Conservation (phyloP, 2,888 invertebrate genomes). For the Tupiocoris notatus region DNA sequence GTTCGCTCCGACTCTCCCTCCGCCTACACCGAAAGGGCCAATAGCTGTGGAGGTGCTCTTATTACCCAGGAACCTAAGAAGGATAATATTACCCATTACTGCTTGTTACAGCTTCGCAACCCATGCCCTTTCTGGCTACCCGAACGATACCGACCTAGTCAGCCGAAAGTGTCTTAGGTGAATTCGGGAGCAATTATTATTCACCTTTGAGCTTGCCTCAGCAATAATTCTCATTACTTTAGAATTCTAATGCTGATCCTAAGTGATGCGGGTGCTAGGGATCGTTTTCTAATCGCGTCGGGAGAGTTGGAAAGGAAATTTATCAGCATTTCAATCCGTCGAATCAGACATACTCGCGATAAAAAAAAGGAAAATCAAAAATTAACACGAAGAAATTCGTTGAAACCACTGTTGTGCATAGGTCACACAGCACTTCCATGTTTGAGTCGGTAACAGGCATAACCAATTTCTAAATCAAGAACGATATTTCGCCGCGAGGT, state of each 20-base stretch:
- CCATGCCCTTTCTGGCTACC: not conserved
- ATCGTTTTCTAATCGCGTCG: not conserved
- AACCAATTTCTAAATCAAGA: too few species aligned
- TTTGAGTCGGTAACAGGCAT: too few species aligned
- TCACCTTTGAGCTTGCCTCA: not conserved
- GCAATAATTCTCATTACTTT: not conserved
- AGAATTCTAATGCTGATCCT: not conserved
- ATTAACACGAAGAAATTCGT: not conserved
- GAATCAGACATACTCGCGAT: too few species aligned
- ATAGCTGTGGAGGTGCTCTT: not conserved
- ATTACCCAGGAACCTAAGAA: not conserved
- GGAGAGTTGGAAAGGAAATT: not conserved
- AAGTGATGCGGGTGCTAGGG: not conserved
- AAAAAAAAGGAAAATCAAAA: too few species aligned
- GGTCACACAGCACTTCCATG: too few species aligned
- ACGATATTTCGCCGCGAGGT: too few species aligned
- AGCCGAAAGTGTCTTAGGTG: not conserved
- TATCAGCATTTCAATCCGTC: too few species aligned
- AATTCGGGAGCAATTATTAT: not conserved
- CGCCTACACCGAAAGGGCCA: not conserved
- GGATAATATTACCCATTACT: not conserved
- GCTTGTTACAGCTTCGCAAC: not conserved
- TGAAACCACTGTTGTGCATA: too few species aligned
- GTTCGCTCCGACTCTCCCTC: too few species aligned
- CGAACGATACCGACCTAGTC: not conserved